Evolutionary conservation across 2,113 vertebrate species (phyloP).

Genomic region (Ginglymostoma cirratum): DNA sequence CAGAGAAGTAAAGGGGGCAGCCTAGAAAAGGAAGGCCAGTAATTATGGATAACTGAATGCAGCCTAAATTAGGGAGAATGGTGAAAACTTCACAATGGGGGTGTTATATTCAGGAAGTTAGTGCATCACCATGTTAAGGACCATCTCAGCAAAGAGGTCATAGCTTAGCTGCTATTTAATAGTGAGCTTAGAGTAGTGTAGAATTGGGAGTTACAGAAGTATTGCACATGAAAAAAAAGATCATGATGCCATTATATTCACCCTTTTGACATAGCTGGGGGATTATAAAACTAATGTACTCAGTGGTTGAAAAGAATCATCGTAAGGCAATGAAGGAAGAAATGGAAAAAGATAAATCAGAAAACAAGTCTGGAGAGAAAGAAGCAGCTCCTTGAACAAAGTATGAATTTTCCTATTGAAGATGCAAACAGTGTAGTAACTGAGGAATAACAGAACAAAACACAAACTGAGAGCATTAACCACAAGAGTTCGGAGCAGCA

Average conservation of each 20-base stretch:
- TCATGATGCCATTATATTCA: neutral
- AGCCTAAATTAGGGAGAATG: neutral
- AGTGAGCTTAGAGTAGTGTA: neutral
- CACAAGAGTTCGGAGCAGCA: neutral
- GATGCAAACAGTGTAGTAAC: neutral
- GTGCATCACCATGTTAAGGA: neutral
- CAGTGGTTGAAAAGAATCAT: neutral
- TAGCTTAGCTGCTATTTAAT: neutral
- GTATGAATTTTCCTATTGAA: neutral
- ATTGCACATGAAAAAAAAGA: neutral
- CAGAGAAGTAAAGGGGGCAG: neutral
- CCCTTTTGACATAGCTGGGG: neutral
- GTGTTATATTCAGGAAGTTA: neutral
- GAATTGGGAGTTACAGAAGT: neutral
- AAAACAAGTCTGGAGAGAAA: neutral
- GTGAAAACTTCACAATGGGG: neutral
- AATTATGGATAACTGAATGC: neutral
- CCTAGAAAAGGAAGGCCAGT: neutral
- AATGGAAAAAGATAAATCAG: constrained; percentile 26
- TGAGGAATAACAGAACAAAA: neutral
- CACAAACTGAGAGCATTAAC: neutral
- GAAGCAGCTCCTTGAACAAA: neutral
- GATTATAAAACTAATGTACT: constrained; percentile 17
- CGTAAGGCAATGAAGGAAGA: neutral
- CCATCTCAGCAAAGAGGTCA: neutral